Percentiles rank a stretch among this genome's conserved stretches.
Conservation (phyloP, 2,888 invertebrate species). For the Synergus umbraculus region DNA sequence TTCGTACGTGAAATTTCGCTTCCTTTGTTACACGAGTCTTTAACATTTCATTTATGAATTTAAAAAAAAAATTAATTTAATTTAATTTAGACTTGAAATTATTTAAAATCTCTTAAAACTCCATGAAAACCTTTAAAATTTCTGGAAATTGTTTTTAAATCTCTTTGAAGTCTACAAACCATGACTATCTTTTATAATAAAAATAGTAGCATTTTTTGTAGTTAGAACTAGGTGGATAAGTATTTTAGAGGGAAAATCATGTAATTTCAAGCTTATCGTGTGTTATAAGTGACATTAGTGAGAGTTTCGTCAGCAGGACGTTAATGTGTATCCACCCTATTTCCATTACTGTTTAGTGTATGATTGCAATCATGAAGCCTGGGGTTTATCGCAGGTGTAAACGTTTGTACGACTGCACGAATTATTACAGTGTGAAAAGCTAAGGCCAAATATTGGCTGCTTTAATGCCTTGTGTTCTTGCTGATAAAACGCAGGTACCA, state of each 20-base stretch:
- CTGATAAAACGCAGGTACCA: slow-evolving; percentile 58
- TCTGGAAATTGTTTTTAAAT: too few species aligned
- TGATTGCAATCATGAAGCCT: neutral
- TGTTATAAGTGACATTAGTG: slow-evolving; percentile 24
- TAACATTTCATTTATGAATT: neutral
- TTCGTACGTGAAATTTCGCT: neutral
- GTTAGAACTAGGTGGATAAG: neutral
- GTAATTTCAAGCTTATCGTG: slow-evolving; percentile 24
- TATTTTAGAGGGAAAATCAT: slow-evolving; percentile 12
- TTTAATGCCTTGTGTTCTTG: slow-evolving; percentile 49
- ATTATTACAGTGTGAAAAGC: slow-evolving; percentile 53
- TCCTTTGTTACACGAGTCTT: neutral
- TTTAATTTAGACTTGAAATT: too few species aligned
- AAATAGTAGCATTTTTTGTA: neutral
- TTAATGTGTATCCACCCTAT: slow-evolving; percentile 33
- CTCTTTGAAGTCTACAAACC: too few species aligned
- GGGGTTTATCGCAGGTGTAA: slow-evolving; percentile 6
- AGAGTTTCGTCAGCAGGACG: slow-evolving; percentile 22
- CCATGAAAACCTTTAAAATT: too few species aligned
- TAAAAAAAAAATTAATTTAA: neutral
- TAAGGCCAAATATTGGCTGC: slow-evolving; percentile 53
- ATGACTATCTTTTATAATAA: neutral
- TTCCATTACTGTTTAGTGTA: slow-evolving; percentile 24
- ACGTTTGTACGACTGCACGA: slow-evolving; percentile 46
- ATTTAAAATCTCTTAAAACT: too few species aligned